Percentiles rank a stretch among this genome's conserved stretches.
phyloP scores from a whole-genome alignment of 2,113 vertebrate genomes.

The Vimba vimba region DNA sequence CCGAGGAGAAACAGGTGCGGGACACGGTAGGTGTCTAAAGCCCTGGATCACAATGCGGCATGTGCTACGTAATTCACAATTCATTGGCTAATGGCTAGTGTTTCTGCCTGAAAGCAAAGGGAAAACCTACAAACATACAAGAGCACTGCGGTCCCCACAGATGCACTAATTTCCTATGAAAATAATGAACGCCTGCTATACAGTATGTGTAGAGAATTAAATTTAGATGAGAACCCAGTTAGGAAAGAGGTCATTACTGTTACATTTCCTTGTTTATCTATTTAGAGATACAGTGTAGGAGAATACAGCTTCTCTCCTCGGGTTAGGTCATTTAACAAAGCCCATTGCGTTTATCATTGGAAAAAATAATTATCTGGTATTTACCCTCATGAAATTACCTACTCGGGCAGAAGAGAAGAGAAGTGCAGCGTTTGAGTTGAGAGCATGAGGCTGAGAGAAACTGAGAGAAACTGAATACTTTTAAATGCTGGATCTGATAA shows the following conservation, averaged over 20 bases:
- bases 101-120: constrained; percentile 31
- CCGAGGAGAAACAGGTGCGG: constrained; percentile 59
- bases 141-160: constrained; percentile 44
- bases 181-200: constrained; percentile 35
- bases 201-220: constrained; percentile 42
- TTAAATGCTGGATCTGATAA: constrained; percentile 59
- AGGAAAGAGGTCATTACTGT: constrained; percentile 40
- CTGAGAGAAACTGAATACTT: constrained; percentile 32
- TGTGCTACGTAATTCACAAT: constrained; percentile 13
- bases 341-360: constrained; percentile 18
- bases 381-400: constrained; percentile 37
- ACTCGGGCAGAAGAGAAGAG: not conserved
- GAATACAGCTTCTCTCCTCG: not conserved
- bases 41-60: constrained; percentile 51
- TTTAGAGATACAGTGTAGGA: not conserved
- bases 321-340: constrained; percentile 32
- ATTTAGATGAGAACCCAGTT: constrained; percentile 50
- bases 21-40: constrained; percentile 54
- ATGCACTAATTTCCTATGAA: constrained; percentile 35
- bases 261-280: constrained; percentile 44
- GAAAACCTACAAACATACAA: constrained; percentile 16
- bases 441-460: constrained; percentile 31
- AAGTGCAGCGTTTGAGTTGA: not conserved
- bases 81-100: constrained; percentile 42
- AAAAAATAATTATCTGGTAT: constrained; percentile 43